phyloP scores from a whole-genome alignment of 2,888 invertebrate species.

The Chesias legatella region DNA sequence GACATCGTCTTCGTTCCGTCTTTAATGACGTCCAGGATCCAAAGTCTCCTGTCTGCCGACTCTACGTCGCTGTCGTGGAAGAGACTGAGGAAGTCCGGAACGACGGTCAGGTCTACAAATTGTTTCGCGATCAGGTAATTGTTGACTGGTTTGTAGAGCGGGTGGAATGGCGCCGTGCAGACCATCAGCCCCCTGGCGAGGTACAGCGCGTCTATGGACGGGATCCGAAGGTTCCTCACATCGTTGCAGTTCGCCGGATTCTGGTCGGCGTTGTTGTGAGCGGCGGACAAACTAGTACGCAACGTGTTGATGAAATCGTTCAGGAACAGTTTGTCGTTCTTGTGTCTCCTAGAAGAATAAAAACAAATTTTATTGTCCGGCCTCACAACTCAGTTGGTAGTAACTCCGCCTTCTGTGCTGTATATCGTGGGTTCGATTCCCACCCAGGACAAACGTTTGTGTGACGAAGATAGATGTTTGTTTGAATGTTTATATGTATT shows the following conservation, averaged over 20 bases:
- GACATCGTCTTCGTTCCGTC: conserved; percentile 88
- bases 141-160: conserved; percentile 89
- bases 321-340: conserved; percentile 84
- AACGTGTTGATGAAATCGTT: conserved; percentile 84
- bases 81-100: conserved; percentile 94
- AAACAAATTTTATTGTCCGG: no score
- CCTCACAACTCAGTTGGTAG: no score
- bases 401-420: no score
- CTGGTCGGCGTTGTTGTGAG: conserved; percentile 37
- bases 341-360: conserved; percentile 64
- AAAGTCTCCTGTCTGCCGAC: conserved; percentile 84
- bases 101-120: conserved; percentile 85
- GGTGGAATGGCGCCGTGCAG: conserved; percentile 86
- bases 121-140: conserved; percentile 89
- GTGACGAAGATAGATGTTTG: no score
- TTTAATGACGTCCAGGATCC: conserved; percentile 88
- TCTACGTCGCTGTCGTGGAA: conserved; percentile 89
- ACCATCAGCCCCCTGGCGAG: conserved; percentile 85
- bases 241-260: conserved; percentile 28
- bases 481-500: no score
- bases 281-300: conserved; percentile 80
- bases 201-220: conserved; percentile 84
- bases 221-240: conserved; percentile 68
- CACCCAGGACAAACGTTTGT: no score
- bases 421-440: no score